Evolutionary conservation across 2,113 vertebrate genomes (phyloP), one percentile per base, ranked within the genome.

Genomic region (Zootoca vivipara): DNA sequence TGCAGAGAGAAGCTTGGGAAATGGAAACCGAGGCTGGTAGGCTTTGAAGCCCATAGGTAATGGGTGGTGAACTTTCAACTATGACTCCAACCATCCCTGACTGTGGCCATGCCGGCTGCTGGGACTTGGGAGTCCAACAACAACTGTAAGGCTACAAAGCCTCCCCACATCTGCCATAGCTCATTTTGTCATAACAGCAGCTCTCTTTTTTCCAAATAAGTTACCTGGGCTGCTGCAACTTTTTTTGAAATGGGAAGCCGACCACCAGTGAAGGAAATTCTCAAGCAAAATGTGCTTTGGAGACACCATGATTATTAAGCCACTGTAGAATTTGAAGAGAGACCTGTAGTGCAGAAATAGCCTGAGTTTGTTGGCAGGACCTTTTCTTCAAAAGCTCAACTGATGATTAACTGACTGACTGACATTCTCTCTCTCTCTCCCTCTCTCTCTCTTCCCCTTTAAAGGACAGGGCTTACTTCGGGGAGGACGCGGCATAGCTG

Each of bases 401-500:
- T 1, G 2, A 56, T 58, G 42, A 40, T 20, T 62, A 16, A 62
- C 0, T 12, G 22, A 35, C 5, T 9, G 3, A n/a, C n/a, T n/a
- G n/a, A n/a, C n/a, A n/a, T n/a, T n/a, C 42, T 46, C 8, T 24
- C 1, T 26, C 46, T 30, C 8, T 20, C 33, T 86, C 58, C 82
- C 78, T 93, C 78, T 85, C 56, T 83, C 92, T 85, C 65, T 46
- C 70, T 92, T 83, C 85, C 89, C 89, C 83, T 82, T 58, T 40
- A 15, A 90, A 98, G 98, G 92, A 94, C 96, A 96, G 95, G 94
- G 84, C 95, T 93, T 97, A 86, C 97, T 98, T 87, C 97, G 98
- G 13, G 98, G 98, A 73, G 98, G 98, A 18, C 96, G 98, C 18
- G 98, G 98, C 0, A 89, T 97, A 2, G 96, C 97, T 26, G 97